These are phyloP conservation scores for Coreius guichenoti DNA, from an alignment of 2,797 vertebrate genomes.

Conservation along the genomic window DNA sequence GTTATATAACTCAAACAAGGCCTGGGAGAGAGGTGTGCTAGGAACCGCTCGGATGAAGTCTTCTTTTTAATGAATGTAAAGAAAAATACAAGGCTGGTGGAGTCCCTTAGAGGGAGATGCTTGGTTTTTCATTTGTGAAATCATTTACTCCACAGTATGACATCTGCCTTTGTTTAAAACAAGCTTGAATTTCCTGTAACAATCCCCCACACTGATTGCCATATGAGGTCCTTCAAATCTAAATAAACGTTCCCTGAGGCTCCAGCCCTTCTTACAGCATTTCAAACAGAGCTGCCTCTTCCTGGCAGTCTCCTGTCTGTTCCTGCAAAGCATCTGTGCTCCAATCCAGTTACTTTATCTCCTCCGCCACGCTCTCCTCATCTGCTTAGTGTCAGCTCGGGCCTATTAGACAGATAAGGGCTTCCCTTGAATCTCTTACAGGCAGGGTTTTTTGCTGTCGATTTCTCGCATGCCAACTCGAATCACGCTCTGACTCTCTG, in stretches of 20 bases:
- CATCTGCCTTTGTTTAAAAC: slow-evolving; percentile 55
- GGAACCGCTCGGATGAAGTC: slow-evolving; percentile 17
- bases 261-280: slow-evolving; percentile 21
- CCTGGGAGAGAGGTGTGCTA: slow-evolving; percentile 4
- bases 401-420: slow-evolving; percentile 62
- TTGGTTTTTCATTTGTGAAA: slow-evolving; percentile 46
- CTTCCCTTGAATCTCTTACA: slow-evolving; percentile 56
- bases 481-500: slow-evolving; percentile 53
- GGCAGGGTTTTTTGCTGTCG: slow-evolving; percentile 49
- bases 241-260: slow-evolving; percentile 57
- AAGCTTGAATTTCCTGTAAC: slow-evolving; percentile 59
- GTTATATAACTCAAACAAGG: slow-evolving; percentile 23
- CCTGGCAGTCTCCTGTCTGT: slow-evolving; percentile 57
- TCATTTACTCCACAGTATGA: slow-evolving; percentile 43
- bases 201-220: slow-evolving; percentile 51
- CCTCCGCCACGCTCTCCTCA: slow-evolving; percentile 48
- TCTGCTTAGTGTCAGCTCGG: slow-evolving; percentile 63
- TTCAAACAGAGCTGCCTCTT: slow-evolving; percentile 44
- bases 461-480: slow-evolving; percentile 60
- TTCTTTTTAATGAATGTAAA: slow-evolving; percentile 38
- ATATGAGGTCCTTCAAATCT: slow-evolving; percentile 55
- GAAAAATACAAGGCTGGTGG: slow-evolving; percentile 4
- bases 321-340: slow-evolving; percentile 54
- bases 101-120: slow-evolving; percentile 17
- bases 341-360: slow-evolving; percentile 61